Base-by-base conservation (phyloP, 2,888 invertebrate species). In the Pandemis heparana region DNA sequence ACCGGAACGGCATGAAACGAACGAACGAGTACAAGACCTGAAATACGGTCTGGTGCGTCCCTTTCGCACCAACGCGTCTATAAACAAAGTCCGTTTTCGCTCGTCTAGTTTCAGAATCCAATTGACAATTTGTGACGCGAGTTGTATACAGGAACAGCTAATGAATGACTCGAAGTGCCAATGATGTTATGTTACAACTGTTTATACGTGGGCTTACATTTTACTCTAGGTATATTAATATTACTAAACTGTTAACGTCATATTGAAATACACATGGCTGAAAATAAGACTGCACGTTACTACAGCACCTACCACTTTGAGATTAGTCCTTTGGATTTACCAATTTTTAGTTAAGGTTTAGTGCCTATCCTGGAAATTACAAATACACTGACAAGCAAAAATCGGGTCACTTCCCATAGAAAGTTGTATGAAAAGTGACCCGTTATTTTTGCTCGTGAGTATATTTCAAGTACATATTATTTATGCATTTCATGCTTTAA, bases 81-180 rank as follows among this genome's bases (percentile, higher is more conserved):
- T 5, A 7, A 9, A 12, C 23, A 5, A 8, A 23, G 0, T 23
- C 56, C 12, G 5, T 56, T 23, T 18, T 56, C 56, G 12, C 56
- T 56, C 23, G 56, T 56, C 23, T 12, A 10, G 14, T 23, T 18
- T 56, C 56, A 56, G 23, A 56, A 23, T 12, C 5, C 23, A 56
- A 18, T 18, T 56, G 56, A 23, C 56, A 56, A 10, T 56, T 12
- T n/a, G 23, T 18, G 10, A 56, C 23, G 56, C 12, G 56, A 23
- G 46, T 68, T 63, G 48, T n/a, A n/a, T 56, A 23, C 14, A 32
- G n/a, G n/a, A 23, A 39, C 14, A 80, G 9, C 77, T 82, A 81
- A 83, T 88, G 86, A 88, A 87, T 87, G 88, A 82, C 79, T 82
- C 78, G 79, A 81, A 80, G 81, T 39, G 38, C 16, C 61, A 61